Percentiles rank a stretch among this genome's conserved stretches.
These are phyloP conservation scores for Timema podura DNA, from an alignment of 2,888 invertebrate genomes.

Conservation along the genomic window DNA sequence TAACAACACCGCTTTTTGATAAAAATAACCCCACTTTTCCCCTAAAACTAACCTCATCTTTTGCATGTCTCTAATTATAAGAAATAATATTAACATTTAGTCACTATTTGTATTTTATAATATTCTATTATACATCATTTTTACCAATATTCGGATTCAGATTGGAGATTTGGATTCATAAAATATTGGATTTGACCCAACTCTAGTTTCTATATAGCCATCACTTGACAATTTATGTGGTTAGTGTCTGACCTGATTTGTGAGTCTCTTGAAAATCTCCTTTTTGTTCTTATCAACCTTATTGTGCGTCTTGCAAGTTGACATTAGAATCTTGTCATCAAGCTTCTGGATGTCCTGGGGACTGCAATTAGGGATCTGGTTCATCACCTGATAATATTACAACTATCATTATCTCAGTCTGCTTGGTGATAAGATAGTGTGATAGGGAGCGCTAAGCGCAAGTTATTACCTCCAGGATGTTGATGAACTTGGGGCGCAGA, in stretches of 20 bases:
- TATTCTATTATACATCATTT: too few species aligned
- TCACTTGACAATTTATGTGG: background rate
- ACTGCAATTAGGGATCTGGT: slow-evolving; percentile 79
- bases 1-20: too few species aligned
- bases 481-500: slow-evolving; percentile 70
- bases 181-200: too few species aligned
- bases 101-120: too few species aligned
- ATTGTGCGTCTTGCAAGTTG: slow-evolving; percentile 46
- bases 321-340: slow-evolving; percentile 73
- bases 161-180: too few species aligned
- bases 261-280: slow-evolving; percentile 85
- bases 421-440: background rate
- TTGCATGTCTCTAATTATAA: too few species aligned
- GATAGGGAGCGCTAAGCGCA: background rate
- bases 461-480: slow-evolving; percentile 54
- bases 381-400: slow-evolving; percentile 52
- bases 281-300: slow-evolving; percentile 87
- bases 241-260: slow-evolving; percentile 59
- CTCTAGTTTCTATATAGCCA: background rate
- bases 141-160: too few species aligned
- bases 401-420: background rate
- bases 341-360: slow-evolving; percentile 75
- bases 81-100: too few species aligned
- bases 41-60: too few species aligned
- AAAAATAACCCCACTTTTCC: too few species aligned